Base-by-base conservation (phyloP, 2,888 invertebrate species). In the Orchesellides sinensis region DNA sequence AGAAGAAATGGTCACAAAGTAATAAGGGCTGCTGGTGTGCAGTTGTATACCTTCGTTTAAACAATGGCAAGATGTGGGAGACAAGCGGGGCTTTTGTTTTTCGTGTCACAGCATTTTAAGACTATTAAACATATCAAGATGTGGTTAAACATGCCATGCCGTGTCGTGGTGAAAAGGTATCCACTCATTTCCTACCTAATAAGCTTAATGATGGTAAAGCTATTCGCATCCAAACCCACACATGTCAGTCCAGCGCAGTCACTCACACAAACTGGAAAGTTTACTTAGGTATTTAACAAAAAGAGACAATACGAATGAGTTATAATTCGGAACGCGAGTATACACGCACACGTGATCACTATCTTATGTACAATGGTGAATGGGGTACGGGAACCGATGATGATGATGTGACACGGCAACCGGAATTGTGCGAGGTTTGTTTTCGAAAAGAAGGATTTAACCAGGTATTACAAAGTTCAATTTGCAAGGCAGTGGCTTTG, bases 71-170 rank as follows among this genome's bases (percentile, higher is more conserved):
- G 5, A 10, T 10, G 10, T 6, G 32, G 32, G 32, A 32, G 10
- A 32, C 32, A 10, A 32, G 5, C 6, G 32, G 10, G 32, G 32
- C 6, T 32, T 40, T 2, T 40, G 40, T 40, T 40, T 40, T 10
- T 70, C 40, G 29, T 29, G 3, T 70, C 27, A 5, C 40, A 73
- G 29, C 59, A 27, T 27, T 40, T 73, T 59, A 61, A 61, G 40
- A 17, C 72, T 32, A 47, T 59, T 73, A 29, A 59, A 35, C 25
- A 14, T 49, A 59, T 47, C 59, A 73, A 73, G 61, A 73, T 73
- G 72, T 61, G 72, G 61, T 73, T 14, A 47, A 52, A 29, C 61
- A 32, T 73, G 61, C 49, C 59, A 21, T 29, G 21, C 25, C 21
- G 47, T 72, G 45, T 69, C 72, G 25, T 61, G 49, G 32, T 29